phyloP scores from a whole-genome alignment of 2,888 invertebrate species.

The Drosophila nr. fundita region DNA sequence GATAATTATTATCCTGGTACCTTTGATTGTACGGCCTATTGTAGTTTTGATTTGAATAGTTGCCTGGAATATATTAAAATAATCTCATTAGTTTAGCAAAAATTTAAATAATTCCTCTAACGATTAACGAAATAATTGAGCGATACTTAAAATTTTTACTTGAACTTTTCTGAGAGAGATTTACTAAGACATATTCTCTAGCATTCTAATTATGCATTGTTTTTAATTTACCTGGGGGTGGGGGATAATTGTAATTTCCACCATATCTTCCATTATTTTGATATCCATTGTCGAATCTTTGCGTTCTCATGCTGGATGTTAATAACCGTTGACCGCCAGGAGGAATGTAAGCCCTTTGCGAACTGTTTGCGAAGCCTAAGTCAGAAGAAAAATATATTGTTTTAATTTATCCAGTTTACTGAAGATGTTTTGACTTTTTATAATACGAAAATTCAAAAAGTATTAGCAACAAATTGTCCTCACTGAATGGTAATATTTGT shows the following conservation, averaged over 20 bases:
- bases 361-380: constrained; percentile 88
- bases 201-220: not conserved
- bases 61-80: constrained; percentile 26
- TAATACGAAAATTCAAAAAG: not conserved
- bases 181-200: not conserved
- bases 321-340: constrained; percentile 91
- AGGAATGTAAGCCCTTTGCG: constrained; percentile 88
- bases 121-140: not conserved
- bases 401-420: not conserved
- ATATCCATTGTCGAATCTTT: constrained; percentile 34
- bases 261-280: constrained; percentile 83
- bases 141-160: not conserved
- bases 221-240: constrained; percentile 36
- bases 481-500: not conserved
- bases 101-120: too few species aligned
- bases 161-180: not conserved
- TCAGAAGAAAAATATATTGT: constrained; percentile 28
- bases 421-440: not conserved
- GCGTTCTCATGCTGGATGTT: constrained; percentile 62
- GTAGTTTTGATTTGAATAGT: constrained; percentile 39
- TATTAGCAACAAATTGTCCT: not conserved
- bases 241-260: constrained; percentile 48
- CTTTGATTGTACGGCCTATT: constrained; percentile 40
- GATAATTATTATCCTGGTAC: constrained; percentile 40
- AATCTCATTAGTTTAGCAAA: not conserved